Conservation (phyloP, 2,888 invertebrate species). For the Panorpa germanica region DNA sequence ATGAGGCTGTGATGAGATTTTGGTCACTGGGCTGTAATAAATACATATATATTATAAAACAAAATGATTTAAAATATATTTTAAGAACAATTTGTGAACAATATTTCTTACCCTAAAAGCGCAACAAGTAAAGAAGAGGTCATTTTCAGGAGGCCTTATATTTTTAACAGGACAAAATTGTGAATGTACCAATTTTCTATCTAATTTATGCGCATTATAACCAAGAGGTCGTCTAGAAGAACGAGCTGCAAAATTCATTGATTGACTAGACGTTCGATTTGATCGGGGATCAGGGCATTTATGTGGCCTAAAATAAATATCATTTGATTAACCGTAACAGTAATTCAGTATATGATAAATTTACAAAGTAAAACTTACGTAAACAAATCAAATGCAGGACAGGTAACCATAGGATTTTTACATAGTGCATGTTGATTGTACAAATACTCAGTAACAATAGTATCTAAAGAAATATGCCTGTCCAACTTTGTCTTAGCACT, state of each 20-base stretch:
- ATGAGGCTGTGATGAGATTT: conserved; percentile 70
- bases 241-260: conserved; percentile 52
- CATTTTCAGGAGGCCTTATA: conserved; percentile 47
- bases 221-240: conserved; percentile 35
- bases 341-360: conserved; percentile 7
- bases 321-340: conserved; percentile 3
- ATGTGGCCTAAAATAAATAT: conserved; percentile 51
- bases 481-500: conserved; percentile 18
- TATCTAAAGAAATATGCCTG: conserved; percentile 53
- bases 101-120: conserved; percentile 29
- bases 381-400: conserved; percentile 90
- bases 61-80: conserved; percentile 1
- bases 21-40: conserved; percentile 33
- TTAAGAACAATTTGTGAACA: conserved; percentile 11
- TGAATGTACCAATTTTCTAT: conserved; percentile 70
- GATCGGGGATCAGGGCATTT: conserved; percentile 83
- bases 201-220: conserved; percentile 38
- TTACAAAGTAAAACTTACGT: conserved; percentile 34
- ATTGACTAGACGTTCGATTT: conserved; percentile 22
- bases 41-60: conserved; percentile 6
- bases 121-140: conserved; percentile 58
- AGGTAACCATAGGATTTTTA: conserved; percentile 93
- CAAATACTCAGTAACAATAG: conserved; percentile 90
- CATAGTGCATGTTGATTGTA: conserved; percentile 96
- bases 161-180: conserved; percentile 59